phyloP scores from a whole-genome alignment of 2,797 vertebrate species.

The Hydrolagus colliei region DNA sequence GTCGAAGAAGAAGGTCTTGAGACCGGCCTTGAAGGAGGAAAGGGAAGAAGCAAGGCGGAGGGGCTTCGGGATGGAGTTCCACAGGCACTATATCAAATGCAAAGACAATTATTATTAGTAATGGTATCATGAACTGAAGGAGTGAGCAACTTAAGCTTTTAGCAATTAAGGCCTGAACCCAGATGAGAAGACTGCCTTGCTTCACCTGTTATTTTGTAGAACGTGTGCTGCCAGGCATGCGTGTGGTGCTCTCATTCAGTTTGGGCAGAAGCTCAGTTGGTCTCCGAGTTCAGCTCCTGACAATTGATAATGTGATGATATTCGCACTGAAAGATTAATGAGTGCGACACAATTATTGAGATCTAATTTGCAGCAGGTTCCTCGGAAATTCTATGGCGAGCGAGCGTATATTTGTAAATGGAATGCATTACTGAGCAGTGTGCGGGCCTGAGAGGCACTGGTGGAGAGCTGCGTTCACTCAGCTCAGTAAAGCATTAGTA shows the following conservation, averaged over 20 bases:
- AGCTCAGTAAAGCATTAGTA: not conserved
- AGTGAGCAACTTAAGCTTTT: not conserved
- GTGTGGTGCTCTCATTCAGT: not conserved
- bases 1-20: too few species aligned
- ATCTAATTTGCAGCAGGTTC: not conserved
- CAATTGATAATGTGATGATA: not conserved
- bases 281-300: not conserved
- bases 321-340: not conserved
- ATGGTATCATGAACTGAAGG: not conserved
- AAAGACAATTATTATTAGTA: too few species aligned
- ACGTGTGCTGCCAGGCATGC: not conserved
- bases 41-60: too few species aligned
- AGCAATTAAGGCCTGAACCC: not conserved
- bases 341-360: conserved; percentile 7
- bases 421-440: not conserved
- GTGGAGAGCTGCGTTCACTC: not conserved
- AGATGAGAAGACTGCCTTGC: not conserved
- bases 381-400: not conserved
- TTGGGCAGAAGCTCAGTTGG: not conserved
- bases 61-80: too few species aligned
- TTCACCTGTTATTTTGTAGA: not conserved
- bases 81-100: too few species aligned
- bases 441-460: not conserved
- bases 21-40: too few species aligned
- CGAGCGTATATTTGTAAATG: not conserved